Conservation (phyloP, 2,113 vertebrate species). For the Corydoras maculifer region DNA sequence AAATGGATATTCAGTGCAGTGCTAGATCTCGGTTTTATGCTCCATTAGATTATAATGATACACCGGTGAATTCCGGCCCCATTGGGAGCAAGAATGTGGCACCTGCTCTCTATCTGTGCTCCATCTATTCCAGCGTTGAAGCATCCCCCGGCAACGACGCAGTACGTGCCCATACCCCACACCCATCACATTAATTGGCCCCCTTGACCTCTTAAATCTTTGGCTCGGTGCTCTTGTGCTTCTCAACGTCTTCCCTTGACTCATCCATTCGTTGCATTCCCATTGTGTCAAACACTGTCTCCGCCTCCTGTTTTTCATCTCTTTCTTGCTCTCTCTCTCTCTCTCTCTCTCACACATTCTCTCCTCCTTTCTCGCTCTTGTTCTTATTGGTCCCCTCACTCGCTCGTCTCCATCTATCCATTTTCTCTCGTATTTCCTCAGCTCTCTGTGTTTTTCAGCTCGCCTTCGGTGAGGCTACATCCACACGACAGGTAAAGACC, state of each 20-base stretch:
- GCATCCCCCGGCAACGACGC: constrained; percentile 10
- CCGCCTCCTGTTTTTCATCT: constrained; percentile 26
- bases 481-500: constrained; percentile 58
- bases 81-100: neutral
- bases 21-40: neutral
- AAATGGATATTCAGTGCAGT: neutral
- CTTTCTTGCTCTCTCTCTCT: constrained; percentile 23
- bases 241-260: constrained; percentile 56
- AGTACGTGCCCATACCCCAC: constrained; percentile 23
- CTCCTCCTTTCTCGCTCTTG: constrained; percentile 25
- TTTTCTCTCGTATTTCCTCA: constrained; percentile 7
- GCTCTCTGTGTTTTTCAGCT: constrained; percentile 31
- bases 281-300: constrained; percentile 46
- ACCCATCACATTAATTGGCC: constrained; percentile 29
- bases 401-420: constrained; percentile 29
- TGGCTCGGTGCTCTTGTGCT: constrained; percentile 42
- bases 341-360: constrained; percentile 20
- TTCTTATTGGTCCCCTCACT: constrained; percentile 17
- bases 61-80: constrained; percentile 5
- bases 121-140: constrained; percentile 35
- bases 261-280: constrained; percentile 58
- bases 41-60: constrained; percentile 3
- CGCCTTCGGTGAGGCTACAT: constrained; percentile 46
- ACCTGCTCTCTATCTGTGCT: constrained; percentile 7
- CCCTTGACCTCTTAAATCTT: constrained; percentile 43